Base-by-base conservation (phyloP, 2,888 invertebrate genomes). In the Sinotaia quadrata region DNA sequence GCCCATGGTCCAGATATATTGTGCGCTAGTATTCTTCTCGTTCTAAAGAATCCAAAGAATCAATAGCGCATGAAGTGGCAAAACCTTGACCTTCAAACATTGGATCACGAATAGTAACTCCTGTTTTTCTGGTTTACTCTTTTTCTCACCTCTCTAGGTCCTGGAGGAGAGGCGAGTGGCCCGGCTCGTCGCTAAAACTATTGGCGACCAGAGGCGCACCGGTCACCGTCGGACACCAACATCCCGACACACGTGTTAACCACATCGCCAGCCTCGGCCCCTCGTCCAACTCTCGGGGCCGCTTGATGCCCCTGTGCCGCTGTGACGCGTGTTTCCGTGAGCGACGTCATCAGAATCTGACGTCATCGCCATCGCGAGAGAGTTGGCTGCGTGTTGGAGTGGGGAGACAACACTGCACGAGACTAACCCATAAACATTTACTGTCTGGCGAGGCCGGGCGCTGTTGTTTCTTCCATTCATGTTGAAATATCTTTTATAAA, bases 111-210 rank as follows among this genome's bases (percentile, higher is more conserved):
- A n/a, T n/a, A n/a, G n/a, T n/a, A n/a, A n/a, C n/a, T n/a, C n/a
- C n/a, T n/a, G n/a, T n/a, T n/a, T n/a, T n/a, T n/a, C n/a, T n/a
- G n/a, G n/a, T n/a, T n/a, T n/a, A n/a, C n/a, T n/a, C n/a, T n/a
- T n/a, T n/a, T n/a, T n/a, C n/a, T n/a, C n/a, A n/a, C 15, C 47
- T 24, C 18, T 7, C 5, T 18, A 78, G 78, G 71, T 75, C 72
- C 41, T 75, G 73, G 77, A 78, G 67, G 76, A 78, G 79, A 78
- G 78, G 75, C 74, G 78, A 71, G 34, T 81, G 78, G 81, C 75
- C 72, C 61, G 78, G 73, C 57, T 73, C 71, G 21, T 73, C 62
- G 59, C 67, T 67, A 62, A 69, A 65, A 34, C 33, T 56, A 3
- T 31, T 65, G 44, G 65, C 52, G 31, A 41, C 41, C 65, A 34